Base-by-base conservation (phyloP, 37 sponge, comb jelly and placozoan species). In the Hexactinellida sp. region DNA sequence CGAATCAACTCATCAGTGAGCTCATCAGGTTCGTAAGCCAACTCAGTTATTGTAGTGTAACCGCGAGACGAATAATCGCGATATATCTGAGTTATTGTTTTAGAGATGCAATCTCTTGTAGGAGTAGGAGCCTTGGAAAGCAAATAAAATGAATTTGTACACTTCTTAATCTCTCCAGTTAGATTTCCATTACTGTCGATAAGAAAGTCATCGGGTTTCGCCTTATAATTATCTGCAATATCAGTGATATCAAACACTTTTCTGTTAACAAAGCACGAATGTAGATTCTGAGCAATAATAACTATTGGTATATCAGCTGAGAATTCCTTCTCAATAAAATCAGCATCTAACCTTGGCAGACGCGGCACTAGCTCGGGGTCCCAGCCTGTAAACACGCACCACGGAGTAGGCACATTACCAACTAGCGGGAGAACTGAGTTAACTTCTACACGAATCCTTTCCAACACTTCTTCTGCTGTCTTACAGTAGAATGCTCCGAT, bases 31-130 rank as follows among this genome's bases (percentile, higher is more conserved):
- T 1, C 25, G 36, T 39, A 87, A 0, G 84, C 89, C 37, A 91
- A 16, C 25, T 91, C 92, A n/a, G 89, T 87, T 19, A 91, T 85
- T n/a, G 92, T 91, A 19, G 92, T 91, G 54, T 86, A 89, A 36
- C 92, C 92, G 0, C 71, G 32, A 36, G 37, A 30, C 0, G 92
- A 82, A 55, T 89, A 91, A 36, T 85, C 82, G 37, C 34, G 41
- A 34, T 36, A 88, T 23, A 86, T 54, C 25, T 84, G 76, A 1
- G 86, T 38, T 30, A 87, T 55, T 38, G 85, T 82, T 63, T 85
- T 36, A 38, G 13, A 30, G 1, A 39, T 21, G 9, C 36, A 5
- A 0, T 82, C 25, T 30, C 36, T 36, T 13, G 34, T 24, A 37
- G 87, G 36, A 32, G 83, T 13, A 32, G 54, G 90, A 3, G 36